Percentiles rank a stretch among this genome's conserved stretches.
Conservation (phyloP, 2,888 invertebrate species). For the Eueremaeus valkanovi region DNA sequence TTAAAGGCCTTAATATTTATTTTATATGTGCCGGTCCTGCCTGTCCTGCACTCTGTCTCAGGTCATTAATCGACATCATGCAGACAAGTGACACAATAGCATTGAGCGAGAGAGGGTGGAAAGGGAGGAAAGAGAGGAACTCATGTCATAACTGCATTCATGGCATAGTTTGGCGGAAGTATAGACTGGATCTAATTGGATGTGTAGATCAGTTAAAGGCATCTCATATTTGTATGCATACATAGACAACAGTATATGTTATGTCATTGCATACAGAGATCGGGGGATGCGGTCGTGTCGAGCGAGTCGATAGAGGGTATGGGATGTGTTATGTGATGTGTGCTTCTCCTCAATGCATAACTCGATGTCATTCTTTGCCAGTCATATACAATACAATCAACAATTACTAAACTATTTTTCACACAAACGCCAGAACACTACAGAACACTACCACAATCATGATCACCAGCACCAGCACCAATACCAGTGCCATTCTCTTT, state of each 20-base stretch:
- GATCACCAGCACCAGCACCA: too few relatives aligned
- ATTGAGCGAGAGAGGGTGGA: too few relatives aligned
- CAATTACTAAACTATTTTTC: slow-evolving; percentile 22
- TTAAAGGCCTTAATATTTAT: slow-evolving; percentile 33
- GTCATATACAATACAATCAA: neutral
- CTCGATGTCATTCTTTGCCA: neutral
- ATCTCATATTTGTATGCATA: slow-evolving; percentile 8
- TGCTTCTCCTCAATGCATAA: neutral
- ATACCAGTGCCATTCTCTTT: too few relatives aligned
- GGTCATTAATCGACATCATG: slow-evolving; percentile 34
- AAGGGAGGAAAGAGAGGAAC: neutral
- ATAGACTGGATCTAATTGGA: slow-evolving; percentile 23
- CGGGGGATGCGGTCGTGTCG: neutral
- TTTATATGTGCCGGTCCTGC: slow-evolving; percentile 10
- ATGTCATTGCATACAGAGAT: neutral
- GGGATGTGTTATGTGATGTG: neutral
- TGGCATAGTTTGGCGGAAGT: slow-evolving; percentile 18
- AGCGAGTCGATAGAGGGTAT: neutral
- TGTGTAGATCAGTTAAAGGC: neutral
- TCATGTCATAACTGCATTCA: slow-evolving; percentile 21
- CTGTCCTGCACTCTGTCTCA: slow-evolving; percentile 20
- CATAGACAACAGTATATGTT: neutral
- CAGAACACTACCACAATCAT: slow-evolving; percentile 12
- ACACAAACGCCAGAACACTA: neutral
- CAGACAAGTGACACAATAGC: slow-evolving; percentile 28